Percentiles rank a stretch among this genome's conserved stretches.
These are phyloP conservation scores for Eledona agricola DNA, from an alignment of 2,888 invertebrate species.

Conservation along the genomic window DNA sequence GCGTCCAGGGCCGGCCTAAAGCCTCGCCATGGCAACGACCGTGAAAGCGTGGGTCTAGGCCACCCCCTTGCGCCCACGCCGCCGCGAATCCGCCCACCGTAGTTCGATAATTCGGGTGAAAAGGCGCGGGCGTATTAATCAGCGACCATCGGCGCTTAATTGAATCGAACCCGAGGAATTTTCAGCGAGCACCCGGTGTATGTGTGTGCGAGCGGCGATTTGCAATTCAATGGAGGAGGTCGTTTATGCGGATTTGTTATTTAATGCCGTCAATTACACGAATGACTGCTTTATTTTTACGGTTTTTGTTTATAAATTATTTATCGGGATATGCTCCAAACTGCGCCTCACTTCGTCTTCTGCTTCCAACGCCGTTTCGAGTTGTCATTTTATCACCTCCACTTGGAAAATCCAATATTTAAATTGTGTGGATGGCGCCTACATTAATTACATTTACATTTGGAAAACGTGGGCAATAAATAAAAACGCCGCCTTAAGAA, in stretches of 20 bases:
- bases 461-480: conserved; percentile 7
- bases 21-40: conserved; percentile 42
- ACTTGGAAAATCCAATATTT: conserved; percentile 18
- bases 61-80: conserved; percentile 43
- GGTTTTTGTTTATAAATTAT: conserved; percentile 32
- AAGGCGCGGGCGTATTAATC: conserved; percentile 29
- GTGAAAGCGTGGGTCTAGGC: conserved; percentile 46
- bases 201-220: too few species aligned
- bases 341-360: conserved; percentile 29
- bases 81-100: conserved; percentile 34
- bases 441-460: conserved; percentile 10
- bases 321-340: conserved; percentile 23
- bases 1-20: conserved; percentile 18
- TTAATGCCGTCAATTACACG: conserved; percentile 32
- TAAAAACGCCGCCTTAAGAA: conserved; percentile 1
- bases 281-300: conserved; percentile 35
- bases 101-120: conserved; percentile 30
- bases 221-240: conserved; percentile 33
- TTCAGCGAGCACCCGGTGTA: conserved; percentile 8
- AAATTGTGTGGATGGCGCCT: conserved; percentile 17
- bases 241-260: conserved; percentile 35
- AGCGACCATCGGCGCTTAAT: conserved; percentile 22
- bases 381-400: conserved; percentile 4
- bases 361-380: conserved; percentile 3
- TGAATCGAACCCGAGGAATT: conserved; percentile 18